Conservation (phyloP, 2,888 invertebrate species). For the Rugalucina vietnamica region DNA sequence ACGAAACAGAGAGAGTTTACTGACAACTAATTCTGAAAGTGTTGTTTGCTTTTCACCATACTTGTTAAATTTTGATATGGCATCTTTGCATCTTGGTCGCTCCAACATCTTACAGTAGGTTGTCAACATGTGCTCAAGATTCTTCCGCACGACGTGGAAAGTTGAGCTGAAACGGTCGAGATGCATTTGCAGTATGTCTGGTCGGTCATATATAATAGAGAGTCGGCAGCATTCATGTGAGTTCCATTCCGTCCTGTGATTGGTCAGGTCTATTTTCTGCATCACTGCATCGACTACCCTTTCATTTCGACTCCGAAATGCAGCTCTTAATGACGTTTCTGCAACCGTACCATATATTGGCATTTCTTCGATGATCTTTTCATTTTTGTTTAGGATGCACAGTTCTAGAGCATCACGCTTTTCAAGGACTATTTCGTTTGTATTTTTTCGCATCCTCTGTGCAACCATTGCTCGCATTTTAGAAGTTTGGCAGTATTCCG, state of each 20-base stretch:
- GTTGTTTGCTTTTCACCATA: neutral
- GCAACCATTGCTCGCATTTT: neutral
- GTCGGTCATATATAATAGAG: neutral
- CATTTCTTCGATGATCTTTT: neutral
- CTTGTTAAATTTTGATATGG: neutral
- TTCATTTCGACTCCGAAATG: neutral
- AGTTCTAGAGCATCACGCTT: neutral
- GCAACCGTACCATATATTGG: neutral
- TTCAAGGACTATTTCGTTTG: neutral
- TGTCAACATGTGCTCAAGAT: neutral
- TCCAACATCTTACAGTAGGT: neutral
- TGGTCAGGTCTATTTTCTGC: neutral
- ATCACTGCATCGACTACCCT: neutral
- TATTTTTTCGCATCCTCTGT: neutral
- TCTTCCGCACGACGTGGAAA: neutral
- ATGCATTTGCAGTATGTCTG: neutral
- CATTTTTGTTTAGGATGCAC: neutral
- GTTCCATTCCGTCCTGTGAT: neutral
- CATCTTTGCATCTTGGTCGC: neutral
- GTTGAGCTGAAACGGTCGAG: neutral
- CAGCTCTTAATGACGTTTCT: neutral
- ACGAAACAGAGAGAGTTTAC: neutral
- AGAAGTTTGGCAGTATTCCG: neutral
- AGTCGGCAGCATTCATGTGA: neutral
- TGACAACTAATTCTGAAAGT: neutral